phyloP scores from a whole-genome alignment of 2,888 invertebrate species.

The Galerucella calmariensis region DNA sequence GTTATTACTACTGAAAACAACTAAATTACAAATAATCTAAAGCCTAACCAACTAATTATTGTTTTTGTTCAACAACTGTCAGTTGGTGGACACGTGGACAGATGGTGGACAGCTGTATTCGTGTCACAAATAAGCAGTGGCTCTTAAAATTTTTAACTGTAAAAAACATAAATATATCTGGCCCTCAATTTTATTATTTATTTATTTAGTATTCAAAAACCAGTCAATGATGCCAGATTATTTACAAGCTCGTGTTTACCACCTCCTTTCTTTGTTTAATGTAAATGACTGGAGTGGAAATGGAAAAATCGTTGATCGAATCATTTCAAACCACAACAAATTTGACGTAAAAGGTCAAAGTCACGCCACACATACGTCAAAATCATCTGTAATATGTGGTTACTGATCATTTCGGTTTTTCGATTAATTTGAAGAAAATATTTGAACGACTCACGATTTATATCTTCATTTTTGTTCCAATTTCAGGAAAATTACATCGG shows the following conservation, averaged over 20 bases:
- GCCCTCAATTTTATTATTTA: background rate
- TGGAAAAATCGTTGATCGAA: background rate
- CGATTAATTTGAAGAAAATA: background rate
- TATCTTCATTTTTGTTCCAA: constrained; percentile 28
- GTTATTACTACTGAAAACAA: no score
- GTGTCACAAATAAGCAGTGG: no score
- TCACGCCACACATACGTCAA: constrained; percentile 35
- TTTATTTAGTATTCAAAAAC: background rate
- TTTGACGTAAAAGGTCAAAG: background rate
- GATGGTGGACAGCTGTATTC: no score
- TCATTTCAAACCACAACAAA: background rate
- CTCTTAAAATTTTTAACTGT: background rate
- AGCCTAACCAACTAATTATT: no score
- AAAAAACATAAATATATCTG: no score
- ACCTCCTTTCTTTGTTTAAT: background rate
- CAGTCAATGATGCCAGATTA: background rate
- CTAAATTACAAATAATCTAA: no score
- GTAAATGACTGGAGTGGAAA: background rate
- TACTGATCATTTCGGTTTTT: constrained; percentile 1
- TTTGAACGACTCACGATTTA: constrained; percentile 9
- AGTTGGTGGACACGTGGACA: no score
- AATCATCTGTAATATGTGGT: constrained; percentile 42
- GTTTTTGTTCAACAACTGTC: no score
- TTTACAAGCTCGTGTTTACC: background rate
- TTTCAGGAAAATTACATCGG: constrained; percentile 51